phyloP scores from a whole-genome alignment of 2,888 invertebrate genomes.

The Rhogogaster chlorosoma region DNA sequence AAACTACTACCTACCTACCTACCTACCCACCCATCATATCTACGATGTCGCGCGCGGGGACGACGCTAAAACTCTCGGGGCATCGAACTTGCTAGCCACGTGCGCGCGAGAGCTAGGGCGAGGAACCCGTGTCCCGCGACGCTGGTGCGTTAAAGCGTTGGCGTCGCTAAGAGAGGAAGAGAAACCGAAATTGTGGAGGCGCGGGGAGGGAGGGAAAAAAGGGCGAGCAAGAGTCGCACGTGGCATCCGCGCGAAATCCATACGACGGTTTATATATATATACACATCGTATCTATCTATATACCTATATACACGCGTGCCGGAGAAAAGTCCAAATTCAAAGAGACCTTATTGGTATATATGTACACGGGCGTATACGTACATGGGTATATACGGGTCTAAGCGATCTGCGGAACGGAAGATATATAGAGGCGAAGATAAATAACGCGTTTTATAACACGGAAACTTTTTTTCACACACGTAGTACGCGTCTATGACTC shows the following conservation, averaged over 20 bases:
- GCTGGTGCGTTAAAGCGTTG: conserved; percentile 20
- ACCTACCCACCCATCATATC: not conserved
- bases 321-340: not conserved
- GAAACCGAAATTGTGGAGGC: not conserved
- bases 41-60: not conserved
- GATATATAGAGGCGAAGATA: not conserved
- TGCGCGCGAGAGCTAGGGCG: conserved; percentile 39
- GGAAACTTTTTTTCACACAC: not conserved
- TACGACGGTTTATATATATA: conserved; percentile 4
- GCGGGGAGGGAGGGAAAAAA: not conserved
- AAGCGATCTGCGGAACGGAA: not conserved
- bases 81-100: conserved; percentile 49
- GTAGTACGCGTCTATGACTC: not conserved
- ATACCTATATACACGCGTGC: not conserved
- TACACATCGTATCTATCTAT: not conserved
- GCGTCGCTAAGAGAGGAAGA: conserved; percentile 17
- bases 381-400: not conserved
- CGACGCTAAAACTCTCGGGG: conserved; percentile 11
- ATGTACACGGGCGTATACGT: not conserved
- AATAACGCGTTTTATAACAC: not conserved
- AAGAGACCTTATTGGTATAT: not conserved
- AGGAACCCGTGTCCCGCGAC: not conserved
- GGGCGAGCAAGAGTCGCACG: conserved; percentile 26
- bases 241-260: conserved; percentile 30
- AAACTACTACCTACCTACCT: not conserved